Evolutionary conservation across 2,888 invertebrate species (phyloP).

Genomic region (Autographa gamma): DNA sequence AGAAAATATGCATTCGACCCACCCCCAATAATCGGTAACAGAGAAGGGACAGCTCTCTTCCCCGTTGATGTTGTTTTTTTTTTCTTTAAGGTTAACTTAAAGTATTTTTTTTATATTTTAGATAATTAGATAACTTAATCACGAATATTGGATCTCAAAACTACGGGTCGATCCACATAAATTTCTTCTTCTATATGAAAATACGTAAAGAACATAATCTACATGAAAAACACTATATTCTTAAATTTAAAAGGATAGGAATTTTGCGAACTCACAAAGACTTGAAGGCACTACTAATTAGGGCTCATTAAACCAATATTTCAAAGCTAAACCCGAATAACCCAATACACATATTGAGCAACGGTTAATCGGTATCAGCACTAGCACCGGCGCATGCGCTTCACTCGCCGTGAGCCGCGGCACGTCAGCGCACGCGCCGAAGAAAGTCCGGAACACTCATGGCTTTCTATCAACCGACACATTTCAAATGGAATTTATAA

Average conservation of each 20-base stretch:
- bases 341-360: slow-evolving; percentile 61
- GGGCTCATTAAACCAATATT: slow-evolving; percentile 33
- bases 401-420: slow-evolving; percentile 77
- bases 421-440: slow-evolving; percentile 81
- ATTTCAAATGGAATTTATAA: slow-evolving; percentile 63
- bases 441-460: slow-evolving; percentile 78
- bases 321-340: slow-evolving; percentile 43
- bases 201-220: too few relatives aligned
- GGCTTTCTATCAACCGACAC: slow-evolving; percentile 81
- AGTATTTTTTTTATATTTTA: too few relatives aligned
- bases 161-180: too few relatives aligned
- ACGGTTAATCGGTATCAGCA: slow-evolving; percentile 63
- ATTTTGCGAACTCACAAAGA: not conserved
- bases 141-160: too few relatives aligned
- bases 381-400: slow-evolving; percentile 65
- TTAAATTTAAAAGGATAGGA: not conserved
- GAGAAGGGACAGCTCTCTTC: too few relatives aligned
- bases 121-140: too few relatives aligned
- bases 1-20: too few relatives aligned
- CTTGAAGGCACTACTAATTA: slow-evolving; percentile 20
- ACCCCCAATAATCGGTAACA: too few relatives aligned
- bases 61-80: too few relatives aligned
- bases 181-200: too few relatives aligned
- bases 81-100: too few relatives aligned
- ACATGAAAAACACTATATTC: not conserved